These are phyloP conservation scores for Patella depressa DNA, from an alignment of 2,888 invertebrate genomes.

Conservation along the genomic window DNA sequence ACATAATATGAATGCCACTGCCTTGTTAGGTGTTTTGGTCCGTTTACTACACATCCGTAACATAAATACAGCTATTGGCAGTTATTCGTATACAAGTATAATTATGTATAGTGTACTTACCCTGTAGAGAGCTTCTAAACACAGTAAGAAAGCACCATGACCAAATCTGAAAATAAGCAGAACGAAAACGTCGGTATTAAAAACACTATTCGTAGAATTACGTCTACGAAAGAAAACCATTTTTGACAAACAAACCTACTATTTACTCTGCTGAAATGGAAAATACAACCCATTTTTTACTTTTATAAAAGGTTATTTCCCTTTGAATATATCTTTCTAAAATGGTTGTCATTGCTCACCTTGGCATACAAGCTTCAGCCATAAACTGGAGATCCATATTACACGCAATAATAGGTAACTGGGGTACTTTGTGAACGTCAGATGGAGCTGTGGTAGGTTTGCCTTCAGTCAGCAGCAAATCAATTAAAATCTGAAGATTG, in stretches of 20 bases:
- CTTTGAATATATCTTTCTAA: not conserved
- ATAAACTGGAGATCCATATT: conserved; percentile 72
- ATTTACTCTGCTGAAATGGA: too few relatives aligned
- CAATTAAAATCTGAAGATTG: conserved; percentile 69
- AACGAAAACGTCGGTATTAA: too few relatives aligned
- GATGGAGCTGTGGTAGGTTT: conserved; percentile 61
- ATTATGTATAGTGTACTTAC: conserved; percentile 39
- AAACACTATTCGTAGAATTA: too few relatives aligned
- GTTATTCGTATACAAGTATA: not conserved
- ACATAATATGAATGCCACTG: too few relatives aligned
- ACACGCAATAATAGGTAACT: conserved; percentile 70
- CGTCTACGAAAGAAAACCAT: too few relatives aligned
- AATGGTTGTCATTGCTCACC: conserved; percentile 36
- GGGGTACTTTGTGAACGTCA: conserved; percentile 48
- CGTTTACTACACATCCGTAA: too few relatives aligned
- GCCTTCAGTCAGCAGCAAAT: conserved; percentile 69
- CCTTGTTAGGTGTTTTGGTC: too few relatives aligned
- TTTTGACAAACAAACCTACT: too few relatives aligned
- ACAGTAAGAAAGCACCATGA: conserved; percentile 70
- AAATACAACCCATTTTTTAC: too few relatives aligned
- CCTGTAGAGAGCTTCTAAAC: conserved; percentile 69
- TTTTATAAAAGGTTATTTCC: not conserved
- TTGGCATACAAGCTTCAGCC: conserved; percentile 70
- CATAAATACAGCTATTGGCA: not conserved
- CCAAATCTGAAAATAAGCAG: conserved; percentile 62